phyloP scores from a whole-genome alignment of 1,140 invertebrate species.

The Meloidogyne exigua region DNA sequence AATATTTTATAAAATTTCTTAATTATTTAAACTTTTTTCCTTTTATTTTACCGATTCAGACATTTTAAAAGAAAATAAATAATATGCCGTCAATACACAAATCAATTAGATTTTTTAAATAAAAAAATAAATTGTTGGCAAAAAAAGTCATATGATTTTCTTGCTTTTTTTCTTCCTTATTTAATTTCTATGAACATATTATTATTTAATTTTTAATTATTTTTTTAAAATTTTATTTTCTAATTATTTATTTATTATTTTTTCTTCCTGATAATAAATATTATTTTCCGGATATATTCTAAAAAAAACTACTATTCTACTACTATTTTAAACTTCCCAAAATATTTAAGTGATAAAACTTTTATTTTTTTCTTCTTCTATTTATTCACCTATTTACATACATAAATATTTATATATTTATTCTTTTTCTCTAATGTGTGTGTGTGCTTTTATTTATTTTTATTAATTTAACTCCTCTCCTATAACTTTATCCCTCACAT shows the following conservation, averaged over 20 bases:
- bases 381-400: background rate
- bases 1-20: too few relatives aligned
- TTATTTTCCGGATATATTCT: background rate
- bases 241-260: background rate
- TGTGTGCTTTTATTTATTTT: background rate
- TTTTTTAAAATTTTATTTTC: too few relatives aligned
- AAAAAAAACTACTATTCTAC: background rate
- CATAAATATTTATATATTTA: background rate
- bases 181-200: too few relatives aligned
- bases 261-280: background rate
- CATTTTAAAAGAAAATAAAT: too few relatives aligned
- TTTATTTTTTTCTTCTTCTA: background rate
- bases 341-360: background rate
- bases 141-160: background rate
- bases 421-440: background rate
- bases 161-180: background rate
- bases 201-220: too few relatives aligned
- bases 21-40: too few relatives aligned
- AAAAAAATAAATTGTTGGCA: background rate
- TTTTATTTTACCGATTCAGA: too few relatives aligned
- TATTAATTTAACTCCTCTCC: background rate
- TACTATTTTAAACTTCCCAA: background rate
- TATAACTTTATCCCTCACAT: background rate
- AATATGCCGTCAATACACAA: too few relatives aligned
- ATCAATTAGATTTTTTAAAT: background rate